phyloP scores from a whole-genome alignment of 2,797 vertebrate genomes.

The Holocentrus rufus region DNA sequence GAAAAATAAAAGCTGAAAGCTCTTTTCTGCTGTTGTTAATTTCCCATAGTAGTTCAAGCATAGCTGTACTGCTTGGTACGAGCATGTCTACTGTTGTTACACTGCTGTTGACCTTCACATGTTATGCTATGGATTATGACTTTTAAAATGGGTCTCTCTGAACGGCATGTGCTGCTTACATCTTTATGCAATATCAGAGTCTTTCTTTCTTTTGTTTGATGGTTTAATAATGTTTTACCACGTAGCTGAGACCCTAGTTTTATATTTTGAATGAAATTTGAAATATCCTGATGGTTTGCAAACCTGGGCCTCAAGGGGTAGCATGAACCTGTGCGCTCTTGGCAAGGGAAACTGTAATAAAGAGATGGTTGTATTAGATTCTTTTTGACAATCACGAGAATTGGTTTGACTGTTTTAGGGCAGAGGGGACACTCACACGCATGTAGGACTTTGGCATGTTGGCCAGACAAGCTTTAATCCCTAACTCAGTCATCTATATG shows the following conservation, averaged over 20 bases:
- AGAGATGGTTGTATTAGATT: conserved; percentile 1
- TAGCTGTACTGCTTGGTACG: not conserved
- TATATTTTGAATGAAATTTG: not conserved
- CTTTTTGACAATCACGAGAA: not conserved
- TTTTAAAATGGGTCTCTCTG: no score
- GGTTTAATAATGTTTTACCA: not conserved
- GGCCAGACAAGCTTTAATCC: conserved; percentile 9
- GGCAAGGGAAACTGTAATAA: not conserved
- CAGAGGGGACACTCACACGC: not conserved
- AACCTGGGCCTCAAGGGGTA: conserved; percentile 1
- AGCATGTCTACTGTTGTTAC: not conserved
- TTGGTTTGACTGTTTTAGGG: conserved; percentile 22
- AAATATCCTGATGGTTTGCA: not conserved
- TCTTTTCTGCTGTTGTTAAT: not conserved
- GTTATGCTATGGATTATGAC: not conserved
- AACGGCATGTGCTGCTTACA: no score
- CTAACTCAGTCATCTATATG: conserved; percentile 12
- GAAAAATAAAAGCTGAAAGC: not conserved
- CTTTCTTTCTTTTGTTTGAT: not conserved
- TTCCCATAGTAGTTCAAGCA: not conserved
- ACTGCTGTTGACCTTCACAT: not conserved
- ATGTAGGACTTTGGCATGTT: conserved; percentile 20
- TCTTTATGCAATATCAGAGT: no score
- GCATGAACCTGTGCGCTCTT: not conserved
- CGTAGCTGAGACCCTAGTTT: not conserved